Conservation (phyloP, 2,113 vertebrate genomes). For the Chaetodon auriga region DNA sequence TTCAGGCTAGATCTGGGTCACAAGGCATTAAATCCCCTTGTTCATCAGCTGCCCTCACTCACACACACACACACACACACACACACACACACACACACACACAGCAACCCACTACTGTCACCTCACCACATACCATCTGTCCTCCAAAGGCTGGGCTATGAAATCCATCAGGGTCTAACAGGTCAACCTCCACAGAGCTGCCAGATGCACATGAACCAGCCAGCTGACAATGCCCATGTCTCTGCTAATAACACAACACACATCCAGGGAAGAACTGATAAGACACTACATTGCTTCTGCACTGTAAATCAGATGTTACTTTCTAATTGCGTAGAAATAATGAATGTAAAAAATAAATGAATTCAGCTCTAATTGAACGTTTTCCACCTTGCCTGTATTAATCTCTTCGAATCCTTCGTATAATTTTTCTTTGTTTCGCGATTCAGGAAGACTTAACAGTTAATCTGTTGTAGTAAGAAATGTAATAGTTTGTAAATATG, state of each 20-base stretch:
- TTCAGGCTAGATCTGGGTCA: slow-evolving; percentile 76
- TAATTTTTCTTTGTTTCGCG: neutral
- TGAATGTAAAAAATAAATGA: neutral
- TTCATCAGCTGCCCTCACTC: slow-evolving; percentile 64
- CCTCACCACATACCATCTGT: slow-evolving; percentile 82
- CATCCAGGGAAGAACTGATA: neutral
- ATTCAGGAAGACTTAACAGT: neutral
- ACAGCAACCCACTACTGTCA: slow-evolving; percentile 49
- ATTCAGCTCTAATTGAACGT: neutral
- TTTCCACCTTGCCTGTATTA: neutral
- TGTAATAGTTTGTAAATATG: neutral
- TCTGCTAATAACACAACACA: slow-evolving; percentile 13
- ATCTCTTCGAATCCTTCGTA: neutral
- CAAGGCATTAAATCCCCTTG: slow-evolving; percentile 80
- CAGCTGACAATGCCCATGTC: slow-evolving; percentile 55
- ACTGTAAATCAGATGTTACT: neutral
- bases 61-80: slow-evolving; percentile 31
- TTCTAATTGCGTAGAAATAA: neutral
- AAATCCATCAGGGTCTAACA: slow-evolving; percentile 76
- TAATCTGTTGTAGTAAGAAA: neutral
- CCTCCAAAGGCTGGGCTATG: slow-evolving; percentile 76
- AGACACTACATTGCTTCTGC: neutral
- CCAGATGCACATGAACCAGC: slow-evolving; percentile 55
- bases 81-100: slow-evolving; percentile 25
- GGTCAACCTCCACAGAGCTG: slow-evolving; percentile 67